Evolutionary conservation across 2,888 invertebrate genomes (phyloP).

Genomic region (Megaustenia siamemsis): DNA sequence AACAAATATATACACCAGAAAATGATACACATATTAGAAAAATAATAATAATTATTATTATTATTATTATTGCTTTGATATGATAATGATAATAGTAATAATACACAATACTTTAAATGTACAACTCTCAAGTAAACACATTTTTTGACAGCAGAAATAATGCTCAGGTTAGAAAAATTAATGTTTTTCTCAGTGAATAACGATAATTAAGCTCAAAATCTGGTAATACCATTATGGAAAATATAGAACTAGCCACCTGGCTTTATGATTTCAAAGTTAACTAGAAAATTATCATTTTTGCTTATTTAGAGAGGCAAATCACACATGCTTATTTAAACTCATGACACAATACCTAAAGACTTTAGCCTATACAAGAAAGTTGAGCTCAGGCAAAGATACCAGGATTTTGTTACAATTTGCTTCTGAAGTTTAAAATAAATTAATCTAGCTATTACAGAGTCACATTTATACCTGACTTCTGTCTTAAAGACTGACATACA

Average conservation of each 20-base stretch:
- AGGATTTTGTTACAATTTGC: not conserved
- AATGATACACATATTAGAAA: not conserved
- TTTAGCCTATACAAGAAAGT: too few relatives aligned
- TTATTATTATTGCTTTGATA: conserved; percentile 25
- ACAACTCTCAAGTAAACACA: not conserved
- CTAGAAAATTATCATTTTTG: too few relatives aligned
- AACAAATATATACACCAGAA: conserved; percentile 24
- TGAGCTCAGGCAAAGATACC: not conserved
- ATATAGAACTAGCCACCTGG: too few relatives aligned
- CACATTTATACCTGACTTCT: not conserved
- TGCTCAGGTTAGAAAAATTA: too few relatives aligned
- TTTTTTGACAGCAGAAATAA: not conserved
- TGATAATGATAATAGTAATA: not conserved
- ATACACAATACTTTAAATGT: not conserved
- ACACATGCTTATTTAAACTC: too few relatives aligned
- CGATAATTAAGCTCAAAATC: too few relatives aligned
- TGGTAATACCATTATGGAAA: too few relatives aligned
- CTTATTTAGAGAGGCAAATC: too few relatives aligned
- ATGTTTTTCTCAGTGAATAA: too few relatives aligned
- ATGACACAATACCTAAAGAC: too few relatives aligned
- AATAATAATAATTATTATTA: too few relatives aligned
- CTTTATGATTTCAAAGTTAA: too few relatives aligned
- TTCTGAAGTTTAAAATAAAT: not conserved
- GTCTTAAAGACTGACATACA: not conserved
- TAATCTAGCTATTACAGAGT: not conserved